These are phyloP conservation scores for Campoletis sonorensis DNA, from an alignment of 1,140 invertebrate genomes.

Conservation along the genomic window DNA sequence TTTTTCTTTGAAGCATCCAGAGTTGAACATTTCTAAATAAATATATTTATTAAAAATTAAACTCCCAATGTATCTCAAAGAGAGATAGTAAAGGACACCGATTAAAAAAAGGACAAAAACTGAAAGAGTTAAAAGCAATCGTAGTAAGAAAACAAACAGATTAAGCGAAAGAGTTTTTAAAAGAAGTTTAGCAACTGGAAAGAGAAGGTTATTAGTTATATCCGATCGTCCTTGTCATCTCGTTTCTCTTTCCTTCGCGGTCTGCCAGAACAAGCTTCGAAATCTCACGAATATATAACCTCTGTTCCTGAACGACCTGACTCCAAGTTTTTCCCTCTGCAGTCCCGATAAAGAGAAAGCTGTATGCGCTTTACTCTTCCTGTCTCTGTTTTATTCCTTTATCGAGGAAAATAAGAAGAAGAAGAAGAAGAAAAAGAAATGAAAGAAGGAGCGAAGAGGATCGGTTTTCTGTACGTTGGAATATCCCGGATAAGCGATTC, in stretches of 20 bases:
- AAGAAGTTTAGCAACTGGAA: constrained; percentile 43
- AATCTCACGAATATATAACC: background rate
- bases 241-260: background rate
- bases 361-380: background rate
- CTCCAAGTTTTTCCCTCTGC: constrained; percentile 21
- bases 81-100: background rate
- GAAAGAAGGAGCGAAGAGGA: background rate
- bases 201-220: constrained; percentile 48
- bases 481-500: constrained; percentile 31
- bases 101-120: constrained; percentile 10
- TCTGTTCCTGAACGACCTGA: background rate
- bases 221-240: constrained; percentile 25
- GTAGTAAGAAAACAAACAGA: background rate
- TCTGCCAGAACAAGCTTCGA: background rate
- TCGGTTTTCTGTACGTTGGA: constrained; percentile 9
- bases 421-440: background rate
- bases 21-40: too few relatives aligned
- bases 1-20: too few relatives aligned
- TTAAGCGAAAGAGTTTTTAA: constrained; percentile 31
- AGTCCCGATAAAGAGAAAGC: constrained; percentile 24
- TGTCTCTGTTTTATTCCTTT: background rate
- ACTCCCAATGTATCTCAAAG: background rate
- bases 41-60: too few relatives aligned
- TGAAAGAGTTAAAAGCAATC: background rate
- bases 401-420: background rate